phyloP scores from a whole-genome alignment of 2,888 invertebrate genomes.

The Synergus gifuensis region DNA sequence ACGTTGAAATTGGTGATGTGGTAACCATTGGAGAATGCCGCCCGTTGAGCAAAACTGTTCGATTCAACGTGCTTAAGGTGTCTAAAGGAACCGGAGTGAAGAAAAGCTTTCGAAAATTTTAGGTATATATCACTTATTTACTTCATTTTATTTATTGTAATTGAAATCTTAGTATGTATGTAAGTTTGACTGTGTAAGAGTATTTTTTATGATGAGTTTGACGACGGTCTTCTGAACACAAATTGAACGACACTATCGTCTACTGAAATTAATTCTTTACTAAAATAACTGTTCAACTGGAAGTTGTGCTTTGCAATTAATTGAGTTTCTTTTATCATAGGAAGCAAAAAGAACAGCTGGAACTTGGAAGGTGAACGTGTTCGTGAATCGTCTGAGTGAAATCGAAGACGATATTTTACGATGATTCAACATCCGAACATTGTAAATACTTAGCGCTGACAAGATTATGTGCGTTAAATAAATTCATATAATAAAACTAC shows the following conservation, averaged over 20 bases:
- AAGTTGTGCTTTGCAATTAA: neutral
- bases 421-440: slow-evolving; percentile 15
- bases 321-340: neutral
- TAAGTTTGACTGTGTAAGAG: slow-evolving; percentile 41
- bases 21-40: slow-evolving; percentile 99
- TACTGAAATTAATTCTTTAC: slow-evolving; percentile 61
- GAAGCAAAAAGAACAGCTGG: neutral
- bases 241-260: slow-evolving; percentile 68
- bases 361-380: slow-evolving; percentile 51
- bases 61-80: slow-evolving; percentile 99
- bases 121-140: slow-evolving; percentile 71
- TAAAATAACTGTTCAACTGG: neutral
- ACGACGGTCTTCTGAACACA: slow-evolving; percentile 88
- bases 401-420: neutral
- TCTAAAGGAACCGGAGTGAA: slow-evolving; percentile 94
- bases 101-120: slow-evolving; percentile 98
- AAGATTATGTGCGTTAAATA: slow-evolving; percentile 32
- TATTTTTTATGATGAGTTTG: slow-evolving; percentile 83
- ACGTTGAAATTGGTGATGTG: slow-evolving; percentile 96
- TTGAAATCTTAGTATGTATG: slow-evolving; percentile 13
- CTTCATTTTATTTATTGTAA: neutral
- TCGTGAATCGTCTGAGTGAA: neutral
- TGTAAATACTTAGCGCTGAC: slow-evolving; percentile 24
- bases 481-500: slow-evolving; percentile 23
- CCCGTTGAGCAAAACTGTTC: slow-evolving; percentile 96